These are phyloP conservation scores for Gnathochromis pfefferi DNA, from an alignment of 2,113 vertebrate genomes.

Conservation along the genomic window DNA sequence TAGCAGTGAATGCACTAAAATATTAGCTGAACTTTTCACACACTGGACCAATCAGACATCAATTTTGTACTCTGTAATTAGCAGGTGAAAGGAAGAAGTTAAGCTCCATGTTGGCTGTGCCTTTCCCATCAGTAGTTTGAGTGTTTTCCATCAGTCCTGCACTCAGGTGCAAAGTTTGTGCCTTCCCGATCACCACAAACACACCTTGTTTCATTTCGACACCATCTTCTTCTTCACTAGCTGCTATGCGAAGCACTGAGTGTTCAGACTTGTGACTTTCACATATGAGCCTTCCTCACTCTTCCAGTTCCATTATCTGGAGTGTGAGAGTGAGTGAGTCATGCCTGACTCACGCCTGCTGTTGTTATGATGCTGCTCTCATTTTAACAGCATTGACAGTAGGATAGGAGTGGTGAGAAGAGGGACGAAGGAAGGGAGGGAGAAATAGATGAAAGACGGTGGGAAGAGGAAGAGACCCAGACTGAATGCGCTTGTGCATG, in stretches of 20 bases:
- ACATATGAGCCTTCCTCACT: conserved; percentile 21
- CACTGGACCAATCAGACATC: not conserved
- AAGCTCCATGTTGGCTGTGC: not conserved
- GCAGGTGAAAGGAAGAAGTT: not conserved
- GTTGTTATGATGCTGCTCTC: conserved; percentile 17
- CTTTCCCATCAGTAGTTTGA: not conserved
- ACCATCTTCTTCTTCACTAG: not conserved
- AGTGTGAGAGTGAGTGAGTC: conserved; percentile 53
- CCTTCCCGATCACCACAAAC: not conserved
- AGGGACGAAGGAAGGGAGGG: not conserved
- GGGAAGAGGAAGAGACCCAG: not conserved
- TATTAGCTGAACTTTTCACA: not conserved
- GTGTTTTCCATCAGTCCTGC: not conserved
- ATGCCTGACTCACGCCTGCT: conserved; percentile 54
- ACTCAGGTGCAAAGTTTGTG: conserved; percentile 11
- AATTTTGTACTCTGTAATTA: not conserved
- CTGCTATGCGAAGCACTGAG: not conserved
- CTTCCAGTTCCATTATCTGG: conserved; percentile 28
- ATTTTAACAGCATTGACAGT: not conserved
- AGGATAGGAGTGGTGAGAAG: not conserved
- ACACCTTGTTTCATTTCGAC: conserved; percentile 9
- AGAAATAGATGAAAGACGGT: not conserved
- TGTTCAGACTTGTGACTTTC: conserved; percentile 32
- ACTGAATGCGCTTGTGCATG: not conserved
- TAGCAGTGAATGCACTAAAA: not conserved